Conservation (phyloP, 2,888 invertebrate genomes). For the Mesodorylaimus sp. region DNA sequence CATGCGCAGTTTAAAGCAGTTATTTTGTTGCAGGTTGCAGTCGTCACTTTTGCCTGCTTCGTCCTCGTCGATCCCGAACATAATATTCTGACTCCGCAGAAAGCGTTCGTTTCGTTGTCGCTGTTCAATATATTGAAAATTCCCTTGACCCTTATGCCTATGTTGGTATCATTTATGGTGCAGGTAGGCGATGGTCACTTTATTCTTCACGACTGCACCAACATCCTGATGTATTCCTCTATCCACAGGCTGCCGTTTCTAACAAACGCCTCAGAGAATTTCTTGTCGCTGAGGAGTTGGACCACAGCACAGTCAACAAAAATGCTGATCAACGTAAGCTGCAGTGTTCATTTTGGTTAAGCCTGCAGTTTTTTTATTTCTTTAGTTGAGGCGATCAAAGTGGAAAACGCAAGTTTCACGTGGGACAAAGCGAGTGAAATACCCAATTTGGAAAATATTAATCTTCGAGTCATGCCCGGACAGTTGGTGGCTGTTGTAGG, state of each 20-base stretch:
- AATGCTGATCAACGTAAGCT: neutral
- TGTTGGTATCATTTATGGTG: constrained; percentile 50
- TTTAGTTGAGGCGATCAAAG: constrained; percentile 53
- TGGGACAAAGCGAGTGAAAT: constrained; percentile 52
- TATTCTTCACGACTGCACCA: neutral
- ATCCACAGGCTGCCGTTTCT: constrained; percentile 20
- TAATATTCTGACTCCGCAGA: constrained; percentile 51
- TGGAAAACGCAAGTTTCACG: constrained; percentile 67
- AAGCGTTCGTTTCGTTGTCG: constrained; percentile 49
- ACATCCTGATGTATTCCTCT: neutral
- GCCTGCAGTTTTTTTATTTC: neutral
- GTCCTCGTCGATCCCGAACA: constrained; percentile 44
- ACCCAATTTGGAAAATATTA: constrained; percentile 20
- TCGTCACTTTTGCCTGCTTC: constrained; percentile 65
- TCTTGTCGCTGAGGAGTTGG: constrained; percentile 22
- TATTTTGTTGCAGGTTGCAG: constrained; percentile 44
- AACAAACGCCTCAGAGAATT: constrained; percentile 23
- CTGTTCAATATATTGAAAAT: constrained; percentile 58
- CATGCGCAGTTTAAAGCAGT: no score
- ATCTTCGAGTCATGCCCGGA: constrained; percentile 28
- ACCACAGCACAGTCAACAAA: neutral
- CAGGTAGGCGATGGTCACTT: constrained; percentile 7
- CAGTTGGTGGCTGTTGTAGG: constrained; percentile 58
- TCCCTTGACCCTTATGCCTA: constrained; percentile 46
- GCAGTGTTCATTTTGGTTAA: neutral